These are phyloP conservation scores for Drymonia ruficornis DNA, from an alignment of 2,888 invertebrate species.

Conservation along the genomic window DNA sequence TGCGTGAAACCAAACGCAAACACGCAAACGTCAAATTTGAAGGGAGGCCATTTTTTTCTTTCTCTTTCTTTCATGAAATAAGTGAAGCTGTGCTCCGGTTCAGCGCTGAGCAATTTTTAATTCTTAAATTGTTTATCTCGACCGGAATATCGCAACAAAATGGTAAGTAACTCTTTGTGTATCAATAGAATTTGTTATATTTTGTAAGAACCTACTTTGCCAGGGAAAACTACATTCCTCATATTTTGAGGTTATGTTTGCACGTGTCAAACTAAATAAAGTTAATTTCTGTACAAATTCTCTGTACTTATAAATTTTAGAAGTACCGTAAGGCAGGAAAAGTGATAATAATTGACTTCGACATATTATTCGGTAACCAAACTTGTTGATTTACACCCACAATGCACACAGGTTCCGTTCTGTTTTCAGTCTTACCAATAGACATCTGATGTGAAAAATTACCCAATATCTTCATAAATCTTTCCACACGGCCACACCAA, in stretches of 20 bases:
- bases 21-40: slow-evolving; percentile 3
- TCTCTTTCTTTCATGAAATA: slow-evolving; percentile 59
- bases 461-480: too few relatives aligned
- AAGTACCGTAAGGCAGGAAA: too few relatives aligned
- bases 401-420: too few relatives aligned
- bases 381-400: too few relatives aligned
- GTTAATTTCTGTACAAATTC: neutral
- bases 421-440: too few relatives aligned
- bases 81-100: slow-evolving; percentile 87
- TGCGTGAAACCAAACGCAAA: slow-evolving; percentile 1
- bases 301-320: too few relatives aligned
- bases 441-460: too few relatives aligned
- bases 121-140: slow-evolving; percentile 92
- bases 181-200: neutral
- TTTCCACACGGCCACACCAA: too few relatives aligned
- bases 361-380: too few relatives aligned
- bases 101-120: slow-evolving; percentile 94
- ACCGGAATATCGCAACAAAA: slow-evolving; percentile 87
- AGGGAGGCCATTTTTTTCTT: slow-evolving; percentile 20
- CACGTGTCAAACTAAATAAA: slow-evolving; percentile 52
- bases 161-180: slow-evolving; percentile 76
- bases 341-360: too few relatives aligned
- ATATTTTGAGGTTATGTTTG: slow-evolving; percentile 59
- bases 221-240: too few relatives aligned
- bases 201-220: neutral